phyloP scores from a whole-genome alignment of 2,888 invertebrate species.

The Pyrocoelia pectoralis region DNA sequence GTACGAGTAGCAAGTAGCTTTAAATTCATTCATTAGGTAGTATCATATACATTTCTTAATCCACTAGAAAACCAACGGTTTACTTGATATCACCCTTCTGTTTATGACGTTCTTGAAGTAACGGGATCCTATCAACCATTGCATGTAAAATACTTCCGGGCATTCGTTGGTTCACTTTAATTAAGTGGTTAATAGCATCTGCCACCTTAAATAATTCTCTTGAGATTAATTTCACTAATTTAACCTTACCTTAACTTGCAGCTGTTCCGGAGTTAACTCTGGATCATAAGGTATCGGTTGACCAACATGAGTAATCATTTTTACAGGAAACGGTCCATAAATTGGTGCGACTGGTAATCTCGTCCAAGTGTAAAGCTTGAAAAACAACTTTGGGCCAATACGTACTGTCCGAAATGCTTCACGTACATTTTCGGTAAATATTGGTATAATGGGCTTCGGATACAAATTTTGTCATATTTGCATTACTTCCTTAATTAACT shows the following conservation, averaged over 20 bases:
- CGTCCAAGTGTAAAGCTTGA: slow-evolving; percentile 83
- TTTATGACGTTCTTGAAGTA: slow-evolving; percentile 45
- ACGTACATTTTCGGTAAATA: slow-evolving; percentile 95
- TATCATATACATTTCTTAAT: too few relatives aligned
- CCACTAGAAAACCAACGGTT: too few relatives aligned
- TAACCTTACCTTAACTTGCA: slow-evolving; percentile 75
- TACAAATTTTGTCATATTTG: background rate
- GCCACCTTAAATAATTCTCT: slow-evolving; percentile 68
- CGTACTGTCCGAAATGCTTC: slow-evolving; percentile 93
- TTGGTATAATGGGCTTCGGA: slow-evolving; percentile 86
- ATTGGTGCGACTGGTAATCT: slow-evolving; percentile 92
- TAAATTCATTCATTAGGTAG: too few relatives aligned
- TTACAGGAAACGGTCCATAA: slow-evolving; percentile 98
- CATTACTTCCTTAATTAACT: slow-evolving; percentile 53
- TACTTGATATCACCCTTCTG: too few relatives aligned
- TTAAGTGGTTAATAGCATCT: slow-evolving; percentile 76
- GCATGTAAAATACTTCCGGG: slow-evolving; percentile 89
- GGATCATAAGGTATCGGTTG: slow-evolving; percentile 81
- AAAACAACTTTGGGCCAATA: slow-evolving; percentile 77
- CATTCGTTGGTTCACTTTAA: slow-evolving; percentile 80
- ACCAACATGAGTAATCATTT: slow-evolving; percentile 88
- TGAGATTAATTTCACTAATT: background rate
- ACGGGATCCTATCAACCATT: slow-evolving; percentile 68
- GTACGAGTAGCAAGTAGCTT: too few relatives aligned
- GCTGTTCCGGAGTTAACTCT: slow-evolving; percentile 77